phyloP scores from a whole-genome alignment of 2,888 invertebrate species.

The Plebejus melissa region DNA sequence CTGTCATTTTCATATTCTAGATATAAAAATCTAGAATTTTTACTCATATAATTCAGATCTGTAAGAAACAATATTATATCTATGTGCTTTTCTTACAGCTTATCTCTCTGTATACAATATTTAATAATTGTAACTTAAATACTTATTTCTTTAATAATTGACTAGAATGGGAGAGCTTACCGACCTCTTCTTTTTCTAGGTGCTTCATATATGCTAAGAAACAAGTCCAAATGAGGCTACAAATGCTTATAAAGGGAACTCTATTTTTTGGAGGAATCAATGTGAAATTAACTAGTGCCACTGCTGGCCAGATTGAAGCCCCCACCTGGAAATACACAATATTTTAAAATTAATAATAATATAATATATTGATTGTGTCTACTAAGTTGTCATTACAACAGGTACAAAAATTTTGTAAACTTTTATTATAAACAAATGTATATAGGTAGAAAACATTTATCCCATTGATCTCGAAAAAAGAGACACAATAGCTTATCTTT shows the following conservation, averaged over 20 bases:
- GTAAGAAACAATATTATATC: background rate
- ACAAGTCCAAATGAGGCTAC: conserved; percentile 88
- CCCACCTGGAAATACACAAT: conserved; percentile 79
- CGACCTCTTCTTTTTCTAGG: conserved; percentile 58
- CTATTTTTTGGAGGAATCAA: conserved; percentile 85
- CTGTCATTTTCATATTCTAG: background rate
- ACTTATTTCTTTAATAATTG: conserved; percentile 19
- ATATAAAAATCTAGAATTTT: background rate
- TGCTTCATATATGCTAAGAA: conserved; percentile 91
- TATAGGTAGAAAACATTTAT: background rate
- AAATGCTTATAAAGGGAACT: conserved; percentile 86
- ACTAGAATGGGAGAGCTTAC: conserved; percentile 31
- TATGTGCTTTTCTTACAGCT: background rate
- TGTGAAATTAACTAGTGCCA: conserved; percentile 87
- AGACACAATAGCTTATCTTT: too few relatives aligned
- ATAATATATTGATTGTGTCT: background rate
- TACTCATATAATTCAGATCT: background rate
- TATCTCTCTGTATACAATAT: background rate
- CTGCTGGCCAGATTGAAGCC: conserved; percentile 84
- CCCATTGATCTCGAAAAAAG: too few relatives aligned
- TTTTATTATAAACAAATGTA: background rate
- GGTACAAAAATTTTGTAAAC: background rate
- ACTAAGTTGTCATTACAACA: background rate
- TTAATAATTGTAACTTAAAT: background rate
- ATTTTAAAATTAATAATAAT: background rate